Evolutionary conservation across 1,140 invertebrate genomes (phyloP), one percentile per base, ranked within the genome.

Genomic region (Lucilia sericata): DNA sequence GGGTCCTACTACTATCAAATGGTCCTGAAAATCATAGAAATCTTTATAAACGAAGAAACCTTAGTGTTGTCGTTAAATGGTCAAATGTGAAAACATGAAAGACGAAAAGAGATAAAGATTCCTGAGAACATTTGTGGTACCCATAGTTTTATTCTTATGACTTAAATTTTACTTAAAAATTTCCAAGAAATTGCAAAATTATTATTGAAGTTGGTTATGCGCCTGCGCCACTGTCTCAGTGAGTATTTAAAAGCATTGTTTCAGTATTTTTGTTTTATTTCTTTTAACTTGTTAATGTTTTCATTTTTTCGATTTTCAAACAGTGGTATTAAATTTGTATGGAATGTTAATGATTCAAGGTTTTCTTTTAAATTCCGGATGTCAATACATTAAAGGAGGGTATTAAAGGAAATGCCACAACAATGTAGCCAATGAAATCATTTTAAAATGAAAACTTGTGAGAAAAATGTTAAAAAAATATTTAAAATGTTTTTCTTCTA

Each of bases 141-240:
- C 25, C 8, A 55, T 55, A 14, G 51, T 55, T 55, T n/a, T 55
- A 55, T 55, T 42, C 42, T 42, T 17, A 55, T 55, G 51, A 42
- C 42, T 42, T 42, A 76, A 76, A 76, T 76, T 42, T n/a, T 42
- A 42, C 74, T 42, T 76, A 34, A 76, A 21, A 76, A 42, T 76
- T 42, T 76, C 74, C 74, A 42, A 76, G 74, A 76, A 76, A 36
- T n/a, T 76, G 17, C 30, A 76, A 76, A 76, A 76, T 42, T 55
- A 76, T 76, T n/a, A 42, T 76, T 36, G 30, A 76, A 8, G 30
- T 42, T 76, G 36, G 8, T 8, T 76, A 51, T 49, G 76, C 76
- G 76, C 76, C 76, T 80, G 76, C 76, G 76, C 76, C 76, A 51
- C 42, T 47, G 19, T 70, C 10, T 21, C 65, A 42, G 42, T 42